Percentiles rank a stretch among this genome's conserved stretches.
Evolutionary conservation across 2,113 vertebrate species (phyloP).

Genomic region (Onychostoma macrolepis): DNA sequence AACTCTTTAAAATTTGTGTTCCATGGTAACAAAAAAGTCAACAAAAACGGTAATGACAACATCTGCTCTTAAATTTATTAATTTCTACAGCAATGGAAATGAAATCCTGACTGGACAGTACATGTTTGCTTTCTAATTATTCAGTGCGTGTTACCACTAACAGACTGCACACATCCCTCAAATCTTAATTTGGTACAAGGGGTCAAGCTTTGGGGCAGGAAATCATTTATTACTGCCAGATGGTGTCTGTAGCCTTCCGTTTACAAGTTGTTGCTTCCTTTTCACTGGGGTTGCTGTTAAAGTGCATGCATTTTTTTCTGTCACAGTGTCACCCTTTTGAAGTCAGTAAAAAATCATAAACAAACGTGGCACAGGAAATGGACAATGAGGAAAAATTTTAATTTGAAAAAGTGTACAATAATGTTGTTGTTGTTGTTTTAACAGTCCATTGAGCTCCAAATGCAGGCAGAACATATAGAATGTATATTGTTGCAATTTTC

Average conservation of each 20-base stretch:
- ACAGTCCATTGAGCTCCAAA: not conserved
- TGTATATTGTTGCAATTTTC: not conserved
- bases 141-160: not conserved
- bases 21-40: not conserved
- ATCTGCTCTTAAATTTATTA: not conserved
- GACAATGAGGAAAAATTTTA: not conserved
- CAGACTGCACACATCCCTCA: conserved; percentile 2
- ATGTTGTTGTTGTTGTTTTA: not conserved
- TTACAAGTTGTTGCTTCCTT: conserved; percentile 32
- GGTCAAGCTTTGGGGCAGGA: conserved; percentile 21
- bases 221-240: conserved; percentile 20
- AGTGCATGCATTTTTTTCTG: not conserved
- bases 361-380: not conserved
- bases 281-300: not conserved
- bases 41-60: not conserved
- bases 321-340: not conserved
- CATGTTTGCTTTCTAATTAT: not conserved
- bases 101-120: not conserved
- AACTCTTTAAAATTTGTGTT: not conserved
- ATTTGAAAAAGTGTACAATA: not conserved
- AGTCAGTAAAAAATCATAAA: not conserved
- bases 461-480: not conserved
- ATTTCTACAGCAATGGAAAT: not conserved
- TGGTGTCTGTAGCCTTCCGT: conserved; percentile 27
- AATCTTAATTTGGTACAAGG: not conserved